Conservation (phyloP, 1,140 invertebrate genomes). For the Callitettix versicolor region DNA sequence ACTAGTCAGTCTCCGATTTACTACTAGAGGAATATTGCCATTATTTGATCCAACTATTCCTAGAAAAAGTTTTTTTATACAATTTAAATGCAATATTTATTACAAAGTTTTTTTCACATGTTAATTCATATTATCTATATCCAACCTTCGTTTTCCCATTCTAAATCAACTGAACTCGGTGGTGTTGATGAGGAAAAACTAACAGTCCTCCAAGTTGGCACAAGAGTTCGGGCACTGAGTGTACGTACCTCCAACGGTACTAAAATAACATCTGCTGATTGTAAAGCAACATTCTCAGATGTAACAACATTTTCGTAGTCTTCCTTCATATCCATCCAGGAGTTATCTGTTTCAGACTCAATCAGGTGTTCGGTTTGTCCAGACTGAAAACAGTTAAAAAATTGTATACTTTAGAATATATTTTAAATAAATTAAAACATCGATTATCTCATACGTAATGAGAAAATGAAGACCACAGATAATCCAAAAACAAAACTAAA, state of each 20-base stretch:
- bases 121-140: neutral
- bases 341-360: too few relatives aligned
- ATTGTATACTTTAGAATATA: too few relatives aligned
- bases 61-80: too few relatives aligned
- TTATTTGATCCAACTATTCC: neutral
- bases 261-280: neutral
- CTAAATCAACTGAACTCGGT: slow-evolving; percentile 29
- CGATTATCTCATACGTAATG: too few relatives aligned
- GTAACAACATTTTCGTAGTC: too few relatives aligned
- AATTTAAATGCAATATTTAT: neutral
- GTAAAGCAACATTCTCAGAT: neutral
- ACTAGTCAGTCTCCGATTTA: neutral
- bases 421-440: too few relatives aligned
- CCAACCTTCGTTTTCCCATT: slow-evolving; percentile 31
- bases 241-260: slow-evolving; percentile 4
- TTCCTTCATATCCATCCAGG: too few relatives aligned
- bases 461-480: too few relatives aligned
- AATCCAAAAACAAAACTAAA: too few relatives aligned
- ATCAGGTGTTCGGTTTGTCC: too few relatives aligned
- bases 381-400: too few relatives aligned
- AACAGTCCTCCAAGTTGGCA: slow-evolving; percentile 6
- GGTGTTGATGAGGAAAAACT: slow-evolving; percentile 23
- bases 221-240: neutral
- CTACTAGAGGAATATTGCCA: neutral
- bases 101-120: neutral